These are phyloP conservation scores for Vultur gryphus DNA, from an alignment of 2,797 vertebrate species.

Conservation along the genomic window DNA sequence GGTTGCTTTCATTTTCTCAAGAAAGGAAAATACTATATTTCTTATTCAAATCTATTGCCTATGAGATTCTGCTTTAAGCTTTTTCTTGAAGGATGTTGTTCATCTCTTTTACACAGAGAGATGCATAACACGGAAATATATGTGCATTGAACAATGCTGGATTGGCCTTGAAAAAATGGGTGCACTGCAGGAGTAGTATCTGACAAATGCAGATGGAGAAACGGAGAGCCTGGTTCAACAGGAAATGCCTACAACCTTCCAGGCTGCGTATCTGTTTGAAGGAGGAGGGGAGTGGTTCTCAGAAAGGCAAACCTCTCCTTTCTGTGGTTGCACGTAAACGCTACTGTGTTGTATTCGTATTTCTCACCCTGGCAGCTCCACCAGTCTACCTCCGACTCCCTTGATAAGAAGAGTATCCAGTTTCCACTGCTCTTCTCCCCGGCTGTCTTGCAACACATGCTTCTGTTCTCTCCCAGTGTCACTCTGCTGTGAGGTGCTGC, in stretches of 20 bases:
- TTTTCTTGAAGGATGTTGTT: constrained; percentile 42
- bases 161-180: background rate
- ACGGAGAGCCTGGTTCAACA: background rate
- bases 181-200: background rate
- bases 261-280: background rate
- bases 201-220: background rate
- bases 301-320: background rate
- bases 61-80: constrained; percentile 29
- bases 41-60: constrained; percentile 37
- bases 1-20: constrained; percentile 61
- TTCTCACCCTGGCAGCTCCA: background rate
- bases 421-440: background rate
- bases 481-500: background rate
- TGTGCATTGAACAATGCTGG: background rate
- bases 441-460: background rate
- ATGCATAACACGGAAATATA: background rate
- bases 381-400: background rate
- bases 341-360: fast-evolving
- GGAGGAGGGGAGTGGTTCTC: background rate
- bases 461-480: background rate
- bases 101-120: constrained; percentile 21
- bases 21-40: constrained; percentile 46
- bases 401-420: background rate
- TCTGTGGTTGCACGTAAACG: background rate
- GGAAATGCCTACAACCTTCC: background rate